Evolutionary conservation across 2,113 vertebrate species (phyloP), one percentile per base, ranked within the genome.

Genomic region (Xiphorhynchus elegans): DNA sequence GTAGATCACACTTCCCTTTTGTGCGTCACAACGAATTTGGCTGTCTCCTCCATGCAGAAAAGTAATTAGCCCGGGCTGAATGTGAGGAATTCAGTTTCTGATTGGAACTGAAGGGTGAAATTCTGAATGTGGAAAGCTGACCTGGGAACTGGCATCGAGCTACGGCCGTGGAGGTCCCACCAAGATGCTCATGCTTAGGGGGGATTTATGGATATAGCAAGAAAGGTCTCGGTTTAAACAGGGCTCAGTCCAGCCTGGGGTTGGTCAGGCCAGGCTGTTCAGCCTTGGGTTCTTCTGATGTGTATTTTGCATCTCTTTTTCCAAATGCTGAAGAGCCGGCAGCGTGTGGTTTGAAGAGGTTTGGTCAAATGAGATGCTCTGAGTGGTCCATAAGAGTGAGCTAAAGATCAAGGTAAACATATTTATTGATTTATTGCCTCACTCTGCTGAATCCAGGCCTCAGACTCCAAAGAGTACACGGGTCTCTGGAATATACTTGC

Each of bases 61-160:
- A 81, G 76, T 33, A 40, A 96, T 96, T 95, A 93, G 85, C 20
- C 23, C 17, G 53, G 53, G 40, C 47, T 86, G 83, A 50, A 53
- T 55, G 90, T 81, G 90, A 96, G 76, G 90, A 60, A 94, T 96
- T 93, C 68, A 29, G 49, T 86, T 92, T 93, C 82, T 87, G 47
- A 92, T 95, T 84, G 83, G 80, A 94, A 53, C 64, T 1, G 73
- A 90, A 84, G 64, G 90, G 64, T 86, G 80, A 52, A 84, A 94
- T 89, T 75, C 86, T 6, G 8, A 75, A 17, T 9, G 68, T 9
- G 87, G 75, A 87, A 89, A 63, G 23, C 42, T 24, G 86, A 90
- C 83, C 80, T 64, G 76, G 10, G 91, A 96, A 50, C 89, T 31
- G 80, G 73, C 23, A 2, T 39, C 5, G 7, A 63, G 87, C 76